A percentile compares a stretch with the other conserved stretches of the same genome.
These are phyloP conservation scores for Teinopalpus imperialis DNA, from an alignment of 2,888 invertebrate species.

Conservation along the genomic window DNA sequence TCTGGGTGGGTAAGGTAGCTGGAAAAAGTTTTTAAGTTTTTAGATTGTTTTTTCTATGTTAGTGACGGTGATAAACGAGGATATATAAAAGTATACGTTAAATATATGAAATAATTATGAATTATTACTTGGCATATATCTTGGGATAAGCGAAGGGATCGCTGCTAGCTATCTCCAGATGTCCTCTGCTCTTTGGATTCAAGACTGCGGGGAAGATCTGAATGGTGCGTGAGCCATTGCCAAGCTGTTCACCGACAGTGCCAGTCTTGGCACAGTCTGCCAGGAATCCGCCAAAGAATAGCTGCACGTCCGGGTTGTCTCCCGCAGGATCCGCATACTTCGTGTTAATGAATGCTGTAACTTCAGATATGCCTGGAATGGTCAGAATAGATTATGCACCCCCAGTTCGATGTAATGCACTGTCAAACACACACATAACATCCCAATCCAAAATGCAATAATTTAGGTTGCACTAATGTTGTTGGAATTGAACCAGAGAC, in stretches of 20 bases:
- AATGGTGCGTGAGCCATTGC: slow-evolving; percentile 85
- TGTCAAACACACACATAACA: no score
- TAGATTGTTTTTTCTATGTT: no score
- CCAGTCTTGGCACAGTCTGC: slow-evolving; percentile 93
- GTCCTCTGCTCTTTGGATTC: slow-evolving; percentile 93
- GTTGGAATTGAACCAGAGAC: not conserved
- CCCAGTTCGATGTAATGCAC: no score
- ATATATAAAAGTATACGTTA: no score
- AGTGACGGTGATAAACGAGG: no score
- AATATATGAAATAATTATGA: no score
- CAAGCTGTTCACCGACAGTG: slow-evolving; percentile 90
- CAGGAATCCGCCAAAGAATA: slow-evolving; percentile 93
- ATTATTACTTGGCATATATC: slow-evolving; percentile 91
- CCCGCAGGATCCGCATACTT: slow-evolving; percentile 88
- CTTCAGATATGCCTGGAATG: slow-evolving; percentile 87
- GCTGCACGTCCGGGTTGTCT: slow-evolving; percentile 92
- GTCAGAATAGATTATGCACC: no score
- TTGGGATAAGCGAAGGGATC: slow-evolving; percentile 92
- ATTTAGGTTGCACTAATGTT: no score
- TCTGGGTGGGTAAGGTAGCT: slow-evolving; percentile 87
- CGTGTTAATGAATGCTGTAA: slow-evolving; percentile 91
- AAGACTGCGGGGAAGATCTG: slow-evolving; percentile 90
- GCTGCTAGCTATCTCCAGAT: slow-evolving; percentile 85
- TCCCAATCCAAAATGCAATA: no score
- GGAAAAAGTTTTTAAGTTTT: slow-evolving; percentile 30